Conservation (phyloP, 2,888 invertebrate species). For the Stratiomys singularior region DNA sequence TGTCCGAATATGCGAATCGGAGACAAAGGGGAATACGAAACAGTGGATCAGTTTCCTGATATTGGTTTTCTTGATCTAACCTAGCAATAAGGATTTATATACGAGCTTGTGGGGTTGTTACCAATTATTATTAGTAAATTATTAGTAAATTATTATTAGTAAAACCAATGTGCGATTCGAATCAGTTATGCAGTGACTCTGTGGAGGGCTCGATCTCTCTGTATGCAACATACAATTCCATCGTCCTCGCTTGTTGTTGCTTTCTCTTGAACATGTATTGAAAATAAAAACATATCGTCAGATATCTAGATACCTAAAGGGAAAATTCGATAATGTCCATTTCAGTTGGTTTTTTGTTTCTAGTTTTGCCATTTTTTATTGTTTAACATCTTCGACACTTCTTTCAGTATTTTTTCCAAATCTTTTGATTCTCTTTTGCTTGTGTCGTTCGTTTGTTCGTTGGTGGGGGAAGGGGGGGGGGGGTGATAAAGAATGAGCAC, state of each 20-base stretch:
- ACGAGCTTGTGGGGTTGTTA: neutral
- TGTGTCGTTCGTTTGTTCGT: neutral
- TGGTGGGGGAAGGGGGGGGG: neutral
- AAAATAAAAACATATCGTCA: no score
- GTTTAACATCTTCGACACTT: neutral
- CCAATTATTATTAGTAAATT: no score
- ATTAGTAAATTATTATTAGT: no score
- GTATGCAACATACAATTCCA: slow-evolving; percentile 32
- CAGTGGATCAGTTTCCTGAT: neutral
- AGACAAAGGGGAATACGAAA: no score
- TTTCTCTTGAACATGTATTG: slow-evolving; percentile 8
- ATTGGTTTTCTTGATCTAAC: neutral
- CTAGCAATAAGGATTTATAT: neutral
- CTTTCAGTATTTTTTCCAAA: neutral
- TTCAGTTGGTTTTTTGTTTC: slow-evolving; percentile 16
- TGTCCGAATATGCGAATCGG: no score
- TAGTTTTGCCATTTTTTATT: slow-evolving; percentile 1
- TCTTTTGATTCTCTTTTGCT: slow-evolving; percentile 23
- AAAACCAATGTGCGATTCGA: slow-evolving; percentile 8
- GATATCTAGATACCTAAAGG: neutral
- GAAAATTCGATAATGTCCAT: slow-evolving; percentile 44
- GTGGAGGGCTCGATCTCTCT: neutral
- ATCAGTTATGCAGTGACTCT: neutral
- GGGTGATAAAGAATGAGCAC: neutral
- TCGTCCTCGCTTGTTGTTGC: neutral